phyloP scores from a whole-genome alignment of 2,797 vertebrate species.

The Serranus cabrilla region DNA sequence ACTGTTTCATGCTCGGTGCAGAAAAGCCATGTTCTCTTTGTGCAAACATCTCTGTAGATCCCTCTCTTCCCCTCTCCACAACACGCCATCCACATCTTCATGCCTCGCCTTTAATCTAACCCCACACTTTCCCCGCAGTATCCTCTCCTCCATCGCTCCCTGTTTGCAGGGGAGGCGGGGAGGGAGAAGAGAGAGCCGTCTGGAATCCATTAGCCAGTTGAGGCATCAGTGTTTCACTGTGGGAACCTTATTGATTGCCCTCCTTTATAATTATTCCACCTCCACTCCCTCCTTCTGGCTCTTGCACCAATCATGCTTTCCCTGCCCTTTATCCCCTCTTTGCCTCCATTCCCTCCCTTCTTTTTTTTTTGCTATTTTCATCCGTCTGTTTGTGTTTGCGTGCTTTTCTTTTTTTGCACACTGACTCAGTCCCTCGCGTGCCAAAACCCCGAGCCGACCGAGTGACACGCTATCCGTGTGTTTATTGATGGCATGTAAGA shows the following conservation, averaged over 20 bases:
- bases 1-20: not conserved
- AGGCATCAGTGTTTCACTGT: conserved; percentile 84
- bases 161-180: conserved; percentile 26
- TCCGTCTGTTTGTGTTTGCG: conserved; percentile 24
- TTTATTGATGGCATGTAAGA: conserved; percentile 35
- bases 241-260: conserved; percentile 89
- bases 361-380: conserved; percentile 24
- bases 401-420: not conserved
- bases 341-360: conserved; percentile 11
- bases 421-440: not conserved
- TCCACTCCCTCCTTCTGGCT: conserved; percentile 67
- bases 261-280: conserved; percentile 86
- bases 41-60: conserved; percentile 15
- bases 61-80: conserved; percentile 8
- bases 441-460: conserved; percentile 1
- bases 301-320: conserved; percentile 57
- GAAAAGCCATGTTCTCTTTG: not conserved
- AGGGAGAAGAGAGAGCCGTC: conserved; percentile 59
- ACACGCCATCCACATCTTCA: conserved; percentile 24
- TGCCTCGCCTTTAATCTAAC: conserved; percentile 50
- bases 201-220: conserved; percentile 85
- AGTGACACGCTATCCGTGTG: conserved; percentile 23
- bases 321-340: conserved; percentile 25
- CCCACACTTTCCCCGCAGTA: conserved; percentile 48
- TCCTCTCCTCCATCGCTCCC: conserved; percentile 44